Evolutionary conservation across 1,140 invertebrate species (phyloP), one percentile per base, ranked within the genome.

Genomic region (Antheraea mylitta): DNA sequence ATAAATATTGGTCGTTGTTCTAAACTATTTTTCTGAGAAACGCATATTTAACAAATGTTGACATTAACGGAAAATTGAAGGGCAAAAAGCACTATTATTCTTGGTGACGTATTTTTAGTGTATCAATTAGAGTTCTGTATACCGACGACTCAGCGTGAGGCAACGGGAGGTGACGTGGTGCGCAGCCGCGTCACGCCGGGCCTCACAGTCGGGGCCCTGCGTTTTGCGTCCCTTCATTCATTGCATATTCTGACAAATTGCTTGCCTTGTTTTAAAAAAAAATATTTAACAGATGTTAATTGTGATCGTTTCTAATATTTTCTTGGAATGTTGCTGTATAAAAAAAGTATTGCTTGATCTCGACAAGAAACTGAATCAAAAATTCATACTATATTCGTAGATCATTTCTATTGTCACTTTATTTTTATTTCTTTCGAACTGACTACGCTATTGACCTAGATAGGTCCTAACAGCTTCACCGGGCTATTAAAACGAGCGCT

Each of bases 111-210:
- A 85, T 82, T 86, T 42, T 86, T 90, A 90, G 85, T 86, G 86
- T 89, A 85, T 91, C 87, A 91, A 91, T 91, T 90, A 90, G 87
- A 91, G 82, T 83, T 83, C 76, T 90, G 89, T 89, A 79, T 87
- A 74, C 76, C 79, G 85, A 82, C 79, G 79, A 69, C 87, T 6
- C 89, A 90, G 89, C 87, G 78, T 83, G 89, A 77, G 74, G 70
- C 78, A 30, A 30, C 1, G 22, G 22, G 76, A 66, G 75, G 71
- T 70, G 75, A 69, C 84, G 70, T 81, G 71, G 76, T 78, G 73
- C 76, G 73, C 67, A 68, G 75, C 70, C 85, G 71, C 81, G 75
- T 70, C 85, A 69, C 82, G 71, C 77, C 80, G 73, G 78, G 73
- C 67, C 68, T 63, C 82, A 69, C 81, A 71, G 79, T 71, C 74